phyloP scores from a whole-genome alignment of 35 echinoderm and acorn worm species.

The Nesometra sesokonis region DNA sequence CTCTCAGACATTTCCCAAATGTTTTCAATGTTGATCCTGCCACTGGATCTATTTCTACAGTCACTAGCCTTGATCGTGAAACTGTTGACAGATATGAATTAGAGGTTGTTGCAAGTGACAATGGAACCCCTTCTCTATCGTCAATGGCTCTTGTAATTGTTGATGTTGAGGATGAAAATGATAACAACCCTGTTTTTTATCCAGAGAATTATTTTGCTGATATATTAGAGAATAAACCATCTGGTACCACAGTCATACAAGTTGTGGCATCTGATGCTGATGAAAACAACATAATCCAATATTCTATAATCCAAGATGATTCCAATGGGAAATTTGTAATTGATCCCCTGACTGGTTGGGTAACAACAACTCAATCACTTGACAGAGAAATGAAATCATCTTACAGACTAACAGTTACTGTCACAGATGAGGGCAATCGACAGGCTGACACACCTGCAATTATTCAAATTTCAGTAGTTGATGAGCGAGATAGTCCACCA shows the following conservation, averaged over 20 bases:
- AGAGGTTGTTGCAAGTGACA: constrained; percentile 40
- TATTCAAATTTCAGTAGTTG: constrained; percentile 48
- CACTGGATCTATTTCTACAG: constrained; percentile 36
- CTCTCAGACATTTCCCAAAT: background rate
- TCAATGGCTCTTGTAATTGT: constrained; percentile 41
- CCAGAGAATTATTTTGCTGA: constrained; percentile 8
- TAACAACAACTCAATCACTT: constrained; percentile 38
- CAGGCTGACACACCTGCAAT: constrained; percentile 4
- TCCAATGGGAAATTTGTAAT: constrained; percentile 35
- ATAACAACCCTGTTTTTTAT: constrained; percentile 34
- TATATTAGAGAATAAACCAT: constrained; percentile 11
- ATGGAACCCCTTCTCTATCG: constrained; percentile 8
- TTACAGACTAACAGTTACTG: constrained; percentile 51
- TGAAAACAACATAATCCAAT: constrained; percentile 30
- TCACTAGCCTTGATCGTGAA: constrained; percentile 38
- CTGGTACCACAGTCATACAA: background rate
- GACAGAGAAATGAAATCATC: constrained; percentile 61
- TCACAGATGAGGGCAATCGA: constrained; percentile 45
- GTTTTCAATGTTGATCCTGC: constrained; percentile 38
- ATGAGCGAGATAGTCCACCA: constrained; percentile 82
- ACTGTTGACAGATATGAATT: constrained; percentile 7
- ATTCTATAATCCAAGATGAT: constrained; percentile 23
- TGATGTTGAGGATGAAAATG: constrained; percentile 34
- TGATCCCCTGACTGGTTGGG: constrained; percentile 29
- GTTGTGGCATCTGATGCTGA: constrained; percentile 37